Percentiles rank a stretch among this genome's conserved stretches.
Evolutionary conservation across 2,888 invertebrate species (phyloP).

Genomic region (Galerucella nymphaeae): DNA sequence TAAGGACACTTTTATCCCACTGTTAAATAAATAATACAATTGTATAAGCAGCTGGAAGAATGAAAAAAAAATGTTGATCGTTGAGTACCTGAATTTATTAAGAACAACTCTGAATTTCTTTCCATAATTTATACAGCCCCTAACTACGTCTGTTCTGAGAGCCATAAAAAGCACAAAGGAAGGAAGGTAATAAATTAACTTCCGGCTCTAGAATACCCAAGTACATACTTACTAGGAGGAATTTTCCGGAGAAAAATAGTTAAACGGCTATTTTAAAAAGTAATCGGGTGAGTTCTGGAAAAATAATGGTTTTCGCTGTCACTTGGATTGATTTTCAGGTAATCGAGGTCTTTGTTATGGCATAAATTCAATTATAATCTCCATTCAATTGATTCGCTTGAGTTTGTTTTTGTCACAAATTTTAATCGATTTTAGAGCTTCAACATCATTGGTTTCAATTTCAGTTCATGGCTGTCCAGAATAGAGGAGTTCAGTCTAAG

Average conservation of each 20-base stretch:
- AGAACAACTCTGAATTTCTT: background rate
- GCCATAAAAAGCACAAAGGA: slow-evolving; percentile 33
- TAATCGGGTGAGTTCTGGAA: slow-evolving; percentile 20
- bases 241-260: slow-evolving; percentile 28
- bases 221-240: slow-evolving; percentile 25
- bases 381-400: too few species aligned
- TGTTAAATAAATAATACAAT: too few species aligned
- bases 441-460: too few species aligned
- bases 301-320: slow-evolving; percentile 12
- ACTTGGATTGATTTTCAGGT: background rate
- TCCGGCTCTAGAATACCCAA: slow-evolving; percentile 36
- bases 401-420: background rate
- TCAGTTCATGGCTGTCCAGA: too few species aligned
- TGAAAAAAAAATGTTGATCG: too few species aligned
- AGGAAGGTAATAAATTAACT: slow-evolving; percentile 37
- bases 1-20: too few species aligned
- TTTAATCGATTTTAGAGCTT: background rate
- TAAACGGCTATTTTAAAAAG: slow-evolving; percentile 28
- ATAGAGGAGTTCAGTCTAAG: too few species aligned
- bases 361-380: background rate
- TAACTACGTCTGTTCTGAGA: slow-evolving; percentile 1
- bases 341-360: slow-evolving; percentile 2
- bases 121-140: background rate
- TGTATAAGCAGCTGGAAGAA: too few species aligned
- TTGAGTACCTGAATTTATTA: too few species aligned